Conservation (phyloP, 35 echinoderm and acorn worm genomes). For the Patiria miniata region DNA sequence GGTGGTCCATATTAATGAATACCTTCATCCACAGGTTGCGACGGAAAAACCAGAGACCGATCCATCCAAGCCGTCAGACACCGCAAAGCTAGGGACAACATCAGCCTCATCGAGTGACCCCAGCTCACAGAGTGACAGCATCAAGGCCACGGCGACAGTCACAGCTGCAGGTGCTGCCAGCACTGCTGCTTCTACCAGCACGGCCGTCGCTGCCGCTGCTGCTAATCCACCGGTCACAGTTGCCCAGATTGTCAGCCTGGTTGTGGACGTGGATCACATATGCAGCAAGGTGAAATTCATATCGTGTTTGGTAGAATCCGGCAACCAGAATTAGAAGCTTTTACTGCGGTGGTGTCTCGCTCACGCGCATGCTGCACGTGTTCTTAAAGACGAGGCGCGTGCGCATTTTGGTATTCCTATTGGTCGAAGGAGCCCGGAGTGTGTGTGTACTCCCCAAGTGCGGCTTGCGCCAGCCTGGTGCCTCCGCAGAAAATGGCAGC, state of each 20-base stretch:
- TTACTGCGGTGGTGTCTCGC: too few relatives aligned
- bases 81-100: not conserved
- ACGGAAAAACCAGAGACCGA: conserved; percentile 44
- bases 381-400: too few relatives aligned
- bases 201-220: not conserved
- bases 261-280: conserved; percentile 75
- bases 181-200: conserved; percentile 12
- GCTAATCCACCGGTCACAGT: conserved; percentile 65
- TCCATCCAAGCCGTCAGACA: not conserved
- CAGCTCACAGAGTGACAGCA: not conserved
- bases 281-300: conserved; percentile 22
- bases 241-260: conserved; percentile 74
- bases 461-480: too few relatives aligned
- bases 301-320: too few relatives aligned
- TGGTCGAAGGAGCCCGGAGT: too few relatives aligned
- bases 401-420: too few relatives aligned
- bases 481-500: too few relatives aligned
- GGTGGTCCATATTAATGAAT: too few relatives aligned
- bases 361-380: too few relatives aligned
- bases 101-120: not conserved
- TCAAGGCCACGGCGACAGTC: not conserved
- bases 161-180: not conserved
- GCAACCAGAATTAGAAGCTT: too few relatives aligned
- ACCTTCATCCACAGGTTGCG: conserved; percentile 24
- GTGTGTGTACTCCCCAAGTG: too few relatives aligned